Evolutionary conservation across 2,888 invertebrate genomes (phyloP), one percentile per base, ranked within the genome.

Genomic region (Pterobdella sp.): DNA sequence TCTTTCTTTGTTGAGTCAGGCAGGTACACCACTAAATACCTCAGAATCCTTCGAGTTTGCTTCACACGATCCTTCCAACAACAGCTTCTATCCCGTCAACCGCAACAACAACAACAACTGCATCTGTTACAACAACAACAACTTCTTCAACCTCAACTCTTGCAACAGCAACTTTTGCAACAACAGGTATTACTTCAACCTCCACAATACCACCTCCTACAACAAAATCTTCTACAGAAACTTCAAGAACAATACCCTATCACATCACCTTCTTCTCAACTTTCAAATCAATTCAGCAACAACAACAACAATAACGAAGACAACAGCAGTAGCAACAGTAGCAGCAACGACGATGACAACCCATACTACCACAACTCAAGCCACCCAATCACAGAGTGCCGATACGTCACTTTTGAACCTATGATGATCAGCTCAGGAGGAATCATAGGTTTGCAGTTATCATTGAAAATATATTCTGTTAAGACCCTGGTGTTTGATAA

Each of bases 1-100:
- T 78, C 78, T 0, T 78, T 78, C 52, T 78, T 77, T 73, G 76
- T 76, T 32, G 78, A 78, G 73, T 78, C 77, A 35, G 78, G 78
- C 7, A 74, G 77, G 1, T 68, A 75, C 68, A 78, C 78, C 31
- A 78, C 78, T 22, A 74, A 78, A 36, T 78, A 78, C 68, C 76
- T 78, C 34, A 72, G 78, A 14, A 77, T 78, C 49, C 74, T 78
- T 10, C 36, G 78, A 4, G 67, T 78, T 31, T 78, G 77, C 65
- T 78, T 78, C 75, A 71, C 71, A 35, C 60, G 71, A 0, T 71
- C 71, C 63, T 71, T 49, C 63, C 49, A 42, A n/a, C 52, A 37
- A 3, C 69, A 32, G 26, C 52, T 56, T 10, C 63, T 56, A n/a
- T 63, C n/a, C n/a, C 70, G 31, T 22, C 18, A 29, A 29, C 71